A percentile compares a stretch with the other conserved stretches of the same genome.
Evolutionary conservation across 1,140 invertebrate genomes (phyloP).

Genomic region (Zaprionus gabonicus): DNA sequence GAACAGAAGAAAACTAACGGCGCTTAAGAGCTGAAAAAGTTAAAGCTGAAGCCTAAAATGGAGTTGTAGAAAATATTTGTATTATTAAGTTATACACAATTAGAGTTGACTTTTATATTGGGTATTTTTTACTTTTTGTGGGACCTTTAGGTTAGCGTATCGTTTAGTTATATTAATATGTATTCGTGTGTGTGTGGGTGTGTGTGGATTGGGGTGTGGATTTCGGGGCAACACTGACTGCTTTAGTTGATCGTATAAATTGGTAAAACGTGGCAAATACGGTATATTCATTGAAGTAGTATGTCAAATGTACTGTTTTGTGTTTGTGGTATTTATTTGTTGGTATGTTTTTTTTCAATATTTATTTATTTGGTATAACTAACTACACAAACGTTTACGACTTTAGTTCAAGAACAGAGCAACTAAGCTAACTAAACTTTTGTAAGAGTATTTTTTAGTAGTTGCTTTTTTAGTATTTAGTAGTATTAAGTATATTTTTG

Average conservation of each 20-base stretch:
- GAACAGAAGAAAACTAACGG: slow-evolving; percentile 17
- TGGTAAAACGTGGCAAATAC: not conserved
- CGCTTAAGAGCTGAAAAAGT: slow-evolving; percentile 34
- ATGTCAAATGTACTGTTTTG: slow-evolving; percentile 9
- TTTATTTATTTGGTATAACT: slow-evolving; percentile 30
- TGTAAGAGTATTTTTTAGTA: slow-evolving; percentile 24
- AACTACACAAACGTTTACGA: slow-evolving; percentile 55
- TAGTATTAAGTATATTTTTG: slow-evolving; percentile 12
- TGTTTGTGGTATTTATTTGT: slow-evolving; percentile 6
- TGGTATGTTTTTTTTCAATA: slow-evolving; percentile 19
- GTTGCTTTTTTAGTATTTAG: slow-evolving; percentile 31
- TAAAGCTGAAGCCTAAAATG: slow-evolving; percentile 45
- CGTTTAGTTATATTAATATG: slow-evolving; percentile 17
- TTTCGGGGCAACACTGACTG: not conserved
- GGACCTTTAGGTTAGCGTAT: slow-evolving; percentile 21
- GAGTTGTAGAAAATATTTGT: slow-evolving; percentile 45
- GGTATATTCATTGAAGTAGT: not conserved
- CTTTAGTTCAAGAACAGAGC: slow-evolving; percentile 51
- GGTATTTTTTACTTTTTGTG: slow-evolving; percentile 11
- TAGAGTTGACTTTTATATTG: slow-evolving; percentile 23
- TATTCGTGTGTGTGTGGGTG: slow-evolving; percentile 1
- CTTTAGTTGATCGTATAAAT: slow-evolving; percentile 8
- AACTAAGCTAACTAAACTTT: slow-evolving; percentile 51
- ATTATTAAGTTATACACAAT: slow-evolving; percentile 28
- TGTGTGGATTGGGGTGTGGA: not conserved